phyloP scores from a whole-genome alignment of 2,888 invertebrate genomes.

The Melinaea menophilus region DNA sequence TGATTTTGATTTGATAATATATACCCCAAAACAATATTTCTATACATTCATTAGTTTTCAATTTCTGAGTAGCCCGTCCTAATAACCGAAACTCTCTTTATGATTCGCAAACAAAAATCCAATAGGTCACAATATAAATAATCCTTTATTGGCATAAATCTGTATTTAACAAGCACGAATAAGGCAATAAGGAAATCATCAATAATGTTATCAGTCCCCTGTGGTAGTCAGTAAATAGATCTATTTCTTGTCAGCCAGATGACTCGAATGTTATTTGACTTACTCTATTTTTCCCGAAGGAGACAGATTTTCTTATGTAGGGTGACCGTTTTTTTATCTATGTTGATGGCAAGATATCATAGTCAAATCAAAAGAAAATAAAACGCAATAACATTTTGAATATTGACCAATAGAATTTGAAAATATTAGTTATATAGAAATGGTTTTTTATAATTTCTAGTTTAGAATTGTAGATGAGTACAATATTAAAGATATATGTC shows the following conservation, averaged over 20 bases:
- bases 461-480: no score
- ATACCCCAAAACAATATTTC: no score
- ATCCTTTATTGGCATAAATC: slow-evolving; percentile 17
- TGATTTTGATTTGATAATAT: no score
- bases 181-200: slow-evolving; percentile 19
- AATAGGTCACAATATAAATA: slow-evolving; percentile 1
- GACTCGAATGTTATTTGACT: slow-evolving; percentile 31
- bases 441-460: no score
- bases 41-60: no score
- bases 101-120: background rate
- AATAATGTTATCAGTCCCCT: slow-evolving; percentile 22
- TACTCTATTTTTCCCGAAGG: slow-evolving; percentile 34
- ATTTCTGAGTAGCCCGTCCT: no score
- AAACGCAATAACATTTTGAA: no score
- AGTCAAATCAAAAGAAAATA: no score
- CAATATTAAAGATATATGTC: no score
- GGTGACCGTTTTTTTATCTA: slow-evolving; percentile 12
- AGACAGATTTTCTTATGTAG: slow-evolving; percentile 35
- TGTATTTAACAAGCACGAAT: slow-evolving; percentile 23
- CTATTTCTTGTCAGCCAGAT: slow-evolving; percentile 17
- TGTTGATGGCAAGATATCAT: background rate
- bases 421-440: no score
- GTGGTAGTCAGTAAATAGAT: slow-evolving; percentile 22
- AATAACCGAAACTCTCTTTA: no score
- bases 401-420: no score